Evolutionary conservation across 2,888 invertebrate genomes (phyloP).

Genomic region (Ceriagrion tenellum): DNA sequence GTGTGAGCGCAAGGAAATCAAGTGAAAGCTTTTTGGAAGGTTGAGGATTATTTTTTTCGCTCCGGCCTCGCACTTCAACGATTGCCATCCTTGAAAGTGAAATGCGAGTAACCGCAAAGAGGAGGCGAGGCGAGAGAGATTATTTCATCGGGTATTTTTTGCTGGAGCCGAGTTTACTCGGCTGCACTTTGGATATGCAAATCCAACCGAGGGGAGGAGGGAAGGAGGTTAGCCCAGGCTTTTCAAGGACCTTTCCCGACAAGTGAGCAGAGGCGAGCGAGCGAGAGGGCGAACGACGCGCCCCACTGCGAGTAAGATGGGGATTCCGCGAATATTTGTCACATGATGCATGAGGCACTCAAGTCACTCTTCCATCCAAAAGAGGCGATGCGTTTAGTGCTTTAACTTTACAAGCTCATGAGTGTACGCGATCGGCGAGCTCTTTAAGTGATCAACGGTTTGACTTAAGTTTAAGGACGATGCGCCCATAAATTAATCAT

Average conservation of each 20-base stretch:
- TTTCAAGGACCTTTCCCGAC: background rate
- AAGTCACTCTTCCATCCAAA: background rate
- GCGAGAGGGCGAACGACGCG: background rate
- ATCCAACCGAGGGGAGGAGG: background rate
- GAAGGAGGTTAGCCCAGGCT: background rate
- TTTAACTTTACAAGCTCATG: background rate
- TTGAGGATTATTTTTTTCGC: background rate
- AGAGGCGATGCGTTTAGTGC: background rate
- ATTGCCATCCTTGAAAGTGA: constrained; percentile 18
- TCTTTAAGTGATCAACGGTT: too few species aligned
- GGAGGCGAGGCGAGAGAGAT: background rate
- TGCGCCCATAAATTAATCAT: too few species aligned
- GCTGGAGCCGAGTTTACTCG: background rate
- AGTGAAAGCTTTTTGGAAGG: background rate
- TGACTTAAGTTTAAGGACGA: too few species aligned
- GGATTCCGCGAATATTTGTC: background rate
- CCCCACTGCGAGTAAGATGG: background rate
- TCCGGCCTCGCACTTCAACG: background rate
- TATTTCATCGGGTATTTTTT: background rate
- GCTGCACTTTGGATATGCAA: background rate
- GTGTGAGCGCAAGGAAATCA: background rate
- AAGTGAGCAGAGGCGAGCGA: background rate
- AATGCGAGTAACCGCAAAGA: background rate
- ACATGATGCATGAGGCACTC: background rate
- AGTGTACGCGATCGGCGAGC: background rate